Evolutionary conservation across 2,888 invertebrate genomes (phyloP), one percentile per base, ranked within the genome.

Genomic region (Cataglyphis livida): DNA sequence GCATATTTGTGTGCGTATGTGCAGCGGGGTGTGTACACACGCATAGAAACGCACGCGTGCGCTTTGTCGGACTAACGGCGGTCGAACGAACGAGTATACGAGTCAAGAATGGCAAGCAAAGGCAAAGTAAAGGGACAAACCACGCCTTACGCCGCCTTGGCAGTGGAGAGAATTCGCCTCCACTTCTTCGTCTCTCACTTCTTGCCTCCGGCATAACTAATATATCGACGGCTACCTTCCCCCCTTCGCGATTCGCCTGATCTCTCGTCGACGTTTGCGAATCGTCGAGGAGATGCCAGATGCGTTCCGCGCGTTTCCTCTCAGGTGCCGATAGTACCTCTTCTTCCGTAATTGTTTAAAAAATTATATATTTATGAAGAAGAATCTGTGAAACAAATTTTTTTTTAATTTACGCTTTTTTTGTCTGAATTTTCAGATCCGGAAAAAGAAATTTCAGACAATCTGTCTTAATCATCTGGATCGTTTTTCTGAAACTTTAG

Each of bases 201-300:
- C 71, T 79, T 83, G 91, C 91, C 89, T 81, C 82, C 75, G 85
- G 92, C 91, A 89, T 91, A 92, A 91, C 92, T 91, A 91, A 92
- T 92, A 91, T 91, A 92, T 92, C 91, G 91, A 89, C 87, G 68
- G 41, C 71, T 62, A 51, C 68, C 41, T 66, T 61, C 68, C 74
- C 59, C 71, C 64, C 25, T 86, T 48, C 86, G 54, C 79, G 84
- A 84, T 81, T 84, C 84, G 74, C 82, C 82, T 84, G 86, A 87
- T 87, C 78, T 65, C 71, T 57, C 74, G 61, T 28, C 73, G 73
- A 44, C 71, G 78, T 79, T 71, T 59, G 38, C 41, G 78, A 78
- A 81, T 51, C 62, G 64, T 64, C 78, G 78, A 44, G 57, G 21
- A 74, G 61, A 79, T 71, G 78, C 78, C 59, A 79, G 78, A 79